Percentiles rank a stretch among this genome's conserved stretches.
Evolutionary conservation across 2,113 vertebrate genomes (phyloP).

Genomic region (Ibidorhyncha struthersii): DNA sequence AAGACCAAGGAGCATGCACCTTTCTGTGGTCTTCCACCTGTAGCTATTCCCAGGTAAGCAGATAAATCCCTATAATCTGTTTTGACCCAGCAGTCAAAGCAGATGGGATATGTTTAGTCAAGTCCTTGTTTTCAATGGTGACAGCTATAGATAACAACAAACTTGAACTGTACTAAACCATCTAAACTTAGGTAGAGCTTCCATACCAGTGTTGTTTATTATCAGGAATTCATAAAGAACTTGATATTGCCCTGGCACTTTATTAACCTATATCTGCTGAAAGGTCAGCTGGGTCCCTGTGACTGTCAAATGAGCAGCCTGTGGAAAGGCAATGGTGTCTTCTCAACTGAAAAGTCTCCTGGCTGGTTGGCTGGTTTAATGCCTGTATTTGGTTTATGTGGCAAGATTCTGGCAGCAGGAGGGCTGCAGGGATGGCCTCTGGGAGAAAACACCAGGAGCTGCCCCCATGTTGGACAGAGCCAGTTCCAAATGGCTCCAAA

Average conservation of each 20-base stretch:
- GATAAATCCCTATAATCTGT: neutral
- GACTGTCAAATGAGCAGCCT: neutral
- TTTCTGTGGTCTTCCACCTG: neutral
- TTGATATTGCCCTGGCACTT: neutral
- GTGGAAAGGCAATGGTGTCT: neutral
- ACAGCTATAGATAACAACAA: neutral
- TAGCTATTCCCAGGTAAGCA: neutral
- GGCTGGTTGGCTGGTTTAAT: neutral
- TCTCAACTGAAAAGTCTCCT: neutral
- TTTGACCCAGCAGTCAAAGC: neutral
- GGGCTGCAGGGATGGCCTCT: neutral
- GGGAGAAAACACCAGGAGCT: neutral
- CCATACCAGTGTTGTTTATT: neutral
- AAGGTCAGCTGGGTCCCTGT: neutral
- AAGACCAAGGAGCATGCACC: neutral
- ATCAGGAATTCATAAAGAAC: neutral
- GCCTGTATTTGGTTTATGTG: rapidly evolving
- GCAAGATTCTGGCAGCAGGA: neutral
- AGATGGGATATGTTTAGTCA: neutral
- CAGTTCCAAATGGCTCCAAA: neutral
- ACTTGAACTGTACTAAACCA: neutral
- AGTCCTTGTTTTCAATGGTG: neutral
- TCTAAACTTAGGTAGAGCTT: neutral
- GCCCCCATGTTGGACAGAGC: neutral
- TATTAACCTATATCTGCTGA: neutral